Evolutionary conservation across 2,113 vertebrate genomes (phyloP).

Genomic region (Abramis brama): DNA sequence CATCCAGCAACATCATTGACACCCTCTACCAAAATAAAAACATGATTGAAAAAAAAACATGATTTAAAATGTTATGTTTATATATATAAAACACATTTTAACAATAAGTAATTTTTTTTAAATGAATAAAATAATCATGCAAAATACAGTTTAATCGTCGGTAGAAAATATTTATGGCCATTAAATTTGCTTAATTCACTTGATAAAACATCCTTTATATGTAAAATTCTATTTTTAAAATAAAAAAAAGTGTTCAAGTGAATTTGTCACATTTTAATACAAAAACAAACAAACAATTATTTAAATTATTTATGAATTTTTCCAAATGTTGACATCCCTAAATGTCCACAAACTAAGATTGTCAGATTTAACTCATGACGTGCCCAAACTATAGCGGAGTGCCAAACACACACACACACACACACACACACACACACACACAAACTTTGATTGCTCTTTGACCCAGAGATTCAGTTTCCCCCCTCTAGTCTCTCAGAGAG

Average conservation of each 20-base stretch:
- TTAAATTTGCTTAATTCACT: neutral
- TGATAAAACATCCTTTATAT: neutral
- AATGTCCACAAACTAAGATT: neutral
- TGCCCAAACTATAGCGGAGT: neutral
- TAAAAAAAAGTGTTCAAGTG: neutral
- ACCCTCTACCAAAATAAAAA: neutral
- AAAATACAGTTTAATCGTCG: neutral
- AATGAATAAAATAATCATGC: neutral
- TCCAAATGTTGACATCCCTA: neutral
- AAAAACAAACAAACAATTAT: neutral
- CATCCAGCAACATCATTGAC: neutral
- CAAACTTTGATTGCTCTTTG: conserved; percentile 65
- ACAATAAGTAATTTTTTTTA: too few species aligned
- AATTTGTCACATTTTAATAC: neutral
- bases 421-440: conserved; percentile 51
- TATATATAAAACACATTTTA: too few species aligned
- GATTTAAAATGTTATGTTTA: too few species aligned
- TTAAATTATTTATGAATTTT: neutral
- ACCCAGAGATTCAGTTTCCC: conserved; percentile 68
- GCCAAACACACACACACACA: conserved; percentile 46
- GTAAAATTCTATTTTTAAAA: neutral
- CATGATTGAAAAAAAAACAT: neutral
- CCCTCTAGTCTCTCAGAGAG: conserved; percentile 33
- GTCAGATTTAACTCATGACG: neutral
- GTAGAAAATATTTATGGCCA: neutral